These are phyloP conservation scores for Yponomeuta malinellus DNA, from an alignment of 2,888 invertebrate genomes.

Conservation along the genomic window DNA sequence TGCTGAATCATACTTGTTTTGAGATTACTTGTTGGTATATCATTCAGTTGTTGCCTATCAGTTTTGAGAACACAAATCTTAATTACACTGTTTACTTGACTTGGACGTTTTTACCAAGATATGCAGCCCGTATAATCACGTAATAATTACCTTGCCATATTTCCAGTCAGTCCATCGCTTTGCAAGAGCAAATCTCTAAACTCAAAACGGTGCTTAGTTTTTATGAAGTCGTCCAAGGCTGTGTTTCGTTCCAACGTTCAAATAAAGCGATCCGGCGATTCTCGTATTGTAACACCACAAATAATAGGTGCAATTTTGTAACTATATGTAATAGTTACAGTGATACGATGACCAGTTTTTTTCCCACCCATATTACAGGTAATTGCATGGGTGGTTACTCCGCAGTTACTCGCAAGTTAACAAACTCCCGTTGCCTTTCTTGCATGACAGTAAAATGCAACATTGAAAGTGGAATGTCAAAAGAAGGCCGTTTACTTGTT, in stretches of 20 bases:
- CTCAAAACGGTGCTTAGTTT: background rate
- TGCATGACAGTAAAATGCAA: conserved; percentile 9
- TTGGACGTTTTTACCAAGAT: background rate
- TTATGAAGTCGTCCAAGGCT: background rate
- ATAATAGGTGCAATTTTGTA: conserved; percentile 16
- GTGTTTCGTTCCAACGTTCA: background rate
- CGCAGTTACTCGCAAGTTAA: conserved; percentile 1
- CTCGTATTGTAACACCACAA: conserved; percentile 10
- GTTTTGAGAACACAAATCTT: background rate
- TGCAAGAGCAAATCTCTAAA: background rate
- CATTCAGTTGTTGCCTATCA: background rate
- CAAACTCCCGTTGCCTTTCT: conserved; percentile 9
- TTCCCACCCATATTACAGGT: conserved; percentile 9
- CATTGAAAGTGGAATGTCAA: conserved; percentile 8
- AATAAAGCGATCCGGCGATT: background rate
- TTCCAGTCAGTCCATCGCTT: too few relatives aligned
- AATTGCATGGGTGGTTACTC: conserved; percentile 12
- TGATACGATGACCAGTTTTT: conserved; percentile 9
- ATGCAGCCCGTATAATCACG: too few relatives aligned
- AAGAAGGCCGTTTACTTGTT: background rate
- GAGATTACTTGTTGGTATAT: background rate
- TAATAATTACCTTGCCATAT: too few relatives aligned
- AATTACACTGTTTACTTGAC: background rate
- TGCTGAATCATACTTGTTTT: background rate
- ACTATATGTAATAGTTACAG: conserved; percentile 16